These are phyloP conservation scores for Fukomys damarensis DNA, from an alignment of 2,113 vertebrate genomes.

Conservation along the genomic window DNA sequence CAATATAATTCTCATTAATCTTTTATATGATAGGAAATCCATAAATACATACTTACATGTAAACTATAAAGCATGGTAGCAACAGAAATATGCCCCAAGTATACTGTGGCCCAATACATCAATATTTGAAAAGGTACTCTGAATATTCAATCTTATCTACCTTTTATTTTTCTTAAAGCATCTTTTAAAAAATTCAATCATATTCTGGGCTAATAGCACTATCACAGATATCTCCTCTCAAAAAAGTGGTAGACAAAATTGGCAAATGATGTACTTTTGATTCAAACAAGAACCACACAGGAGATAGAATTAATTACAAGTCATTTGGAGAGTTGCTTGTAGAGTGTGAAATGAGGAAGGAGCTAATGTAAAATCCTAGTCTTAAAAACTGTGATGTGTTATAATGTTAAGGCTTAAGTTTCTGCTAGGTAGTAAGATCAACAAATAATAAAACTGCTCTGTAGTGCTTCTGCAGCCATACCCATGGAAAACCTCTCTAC, in stretches of 20 bases:
- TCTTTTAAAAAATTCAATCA: neutral
- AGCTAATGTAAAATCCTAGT: neutral
- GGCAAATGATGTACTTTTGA: neutral
- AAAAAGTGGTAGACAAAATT: neutral
- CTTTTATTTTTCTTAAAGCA: neutral
- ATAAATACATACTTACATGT: neutral
- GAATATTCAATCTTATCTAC: neutral
- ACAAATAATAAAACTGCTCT: neutral
- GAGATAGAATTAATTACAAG: neutral
- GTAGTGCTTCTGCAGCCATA: neutral
- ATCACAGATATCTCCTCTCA: neutral
- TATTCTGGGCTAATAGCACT: neutral
- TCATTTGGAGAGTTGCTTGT: neutral
- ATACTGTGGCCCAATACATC: neutral
- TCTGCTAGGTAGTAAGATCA: neutral
- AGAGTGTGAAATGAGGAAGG: neutral
- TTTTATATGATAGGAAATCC: neutral
- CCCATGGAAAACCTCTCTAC: neutral
- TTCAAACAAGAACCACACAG: conserved; percentile 1
- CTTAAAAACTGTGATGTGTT: neutral
- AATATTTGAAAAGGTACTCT: neutral
- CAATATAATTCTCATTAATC: neutral
- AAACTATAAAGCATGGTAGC: neutral
- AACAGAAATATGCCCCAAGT: neutral
- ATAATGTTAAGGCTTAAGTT: neutral